Conservation (phyloP, 2,113 vertebrate genomes). For the Rhadina sibilatrix region DNA sequence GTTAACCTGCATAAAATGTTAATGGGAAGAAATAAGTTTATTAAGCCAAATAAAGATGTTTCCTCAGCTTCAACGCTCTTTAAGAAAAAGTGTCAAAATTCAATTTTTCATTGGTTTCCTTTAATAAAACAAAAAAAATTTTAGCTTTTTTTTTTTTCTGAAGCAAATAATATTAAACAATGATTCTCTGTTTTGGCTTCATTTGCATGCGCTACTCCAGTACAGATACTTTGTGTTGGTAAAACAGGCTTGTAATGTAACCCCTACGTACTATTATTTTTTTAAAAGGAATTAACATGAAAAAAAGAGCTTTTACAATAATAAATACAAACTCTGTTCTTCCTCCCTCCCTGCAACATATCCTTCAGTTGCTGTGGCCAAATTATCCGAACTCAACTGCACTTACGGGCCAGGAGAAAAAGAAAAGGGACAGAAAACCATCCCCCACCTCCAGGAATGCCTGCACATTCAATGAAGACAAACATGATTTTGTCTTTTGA, state of each 20-base stretch:
- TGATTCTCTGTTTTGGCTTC: slow-evolving; percentile 33
- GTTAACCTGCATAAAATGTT: background rate
- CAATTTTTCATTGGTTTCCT: background rate
- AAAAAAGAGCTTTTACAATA: slow-evolving; percentile 45
- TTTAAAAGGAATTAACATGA: slow-evolving; percentile 55
- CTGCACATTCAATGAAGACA: slow-evolving; percentile 57
- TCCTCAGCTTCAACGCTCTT: background rate
- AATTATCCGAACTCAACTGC: slow-evolving; percentile 31
- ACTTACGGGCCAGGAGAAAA: background rate
- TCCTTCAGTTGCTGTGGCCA: slow-evolving; percentile 19
- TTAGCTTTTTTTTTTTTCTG: background rate
- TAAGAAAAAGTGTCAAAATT: background rate
- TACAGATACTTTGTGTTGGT: slow-evolving; percentile 50
- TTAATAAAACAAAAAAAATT: slow-evolving; percentile 8
- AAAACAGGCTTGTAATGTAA: slow-evolving; percentile 50
- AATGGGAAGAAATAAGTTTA: background rate
- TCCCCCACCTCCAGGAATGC: slow-evolving; percentile 58
- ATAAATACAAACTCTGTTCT: slow-evolving; percentile 44
- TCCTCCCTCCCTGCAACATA: background rate
- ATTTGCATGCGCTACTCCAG: slow-evolving; percentile 51
- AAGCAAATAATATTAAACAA: slow-evolving; percentile 41
- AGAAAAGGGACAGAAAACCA: slow-evolving; percentile 29
- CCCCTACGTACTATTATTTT: slow-evolving; percentile 29
- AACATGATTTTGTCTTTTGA: slow-evolving; percentile 65
- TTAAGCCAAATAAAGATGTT: background rate